Evolutionary conservation across 1,140 invertebrate genomes (phyloP).

Genomic region (Vollenhovia emeryi): DNA sequence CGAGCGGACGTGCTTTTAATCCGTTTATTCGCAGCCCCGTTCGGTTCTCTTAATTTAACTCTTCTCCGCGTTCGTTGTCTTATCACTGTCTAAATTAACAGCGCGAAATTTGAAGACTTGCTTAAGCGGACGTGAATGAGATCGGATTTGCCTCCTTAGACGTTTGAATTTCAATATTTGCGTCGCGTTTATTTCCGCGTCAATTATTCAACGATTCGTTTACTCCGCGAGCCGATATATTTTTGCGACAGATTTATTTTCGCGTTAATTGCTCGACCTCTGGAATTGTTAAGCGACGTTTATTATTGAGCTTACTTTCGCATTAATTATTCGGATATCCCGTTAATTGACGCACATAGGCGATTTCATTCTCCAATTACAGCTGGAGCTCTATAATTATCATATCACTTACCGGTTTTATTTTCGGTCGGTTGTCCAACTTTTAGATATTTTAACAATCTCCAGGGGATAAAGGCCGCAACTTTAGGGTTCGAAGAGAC

Average conservation of each 20-base stretch:
- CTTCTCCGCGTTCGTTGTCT: background rate
- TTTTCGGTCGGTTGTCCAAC: background rate
- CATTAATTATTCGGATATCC: background rate
- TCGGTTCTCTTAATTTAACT: too few relatives aligned
- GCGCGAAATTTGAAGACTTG: background rate
- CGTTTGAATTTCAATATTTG: background rate
- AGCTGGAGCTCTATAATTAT: background rate
- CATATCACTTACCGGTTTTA: background rate
- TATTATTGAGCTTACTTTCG: background rate
- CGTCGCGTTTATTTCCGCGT: background rate
- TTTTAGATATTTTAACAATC: conserved; percentile 1
- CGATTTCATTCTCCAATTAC: background rate
- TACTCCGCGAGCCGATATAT: background rate
- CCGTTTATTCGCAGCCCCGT: background rate
- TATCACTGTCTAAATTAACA: background rate
- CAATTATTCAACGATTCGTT: background rate
- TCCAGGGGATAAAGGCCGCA: background rate
- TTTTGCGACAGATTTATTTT: background rate
- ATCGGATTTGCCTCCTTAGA: background rate
- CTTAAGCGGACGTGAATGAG: background rate
- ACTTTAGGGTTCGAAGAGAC: background rate
- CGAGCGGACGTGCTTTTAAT: background rate
- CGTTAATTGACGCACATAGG: background rate
- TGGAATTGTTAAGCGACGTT: background rate
- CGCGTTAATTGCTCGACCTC: background rate